Conservation (phyloP, 1,140 invertebrate genomes). For the Papilio helenus region DNA sequence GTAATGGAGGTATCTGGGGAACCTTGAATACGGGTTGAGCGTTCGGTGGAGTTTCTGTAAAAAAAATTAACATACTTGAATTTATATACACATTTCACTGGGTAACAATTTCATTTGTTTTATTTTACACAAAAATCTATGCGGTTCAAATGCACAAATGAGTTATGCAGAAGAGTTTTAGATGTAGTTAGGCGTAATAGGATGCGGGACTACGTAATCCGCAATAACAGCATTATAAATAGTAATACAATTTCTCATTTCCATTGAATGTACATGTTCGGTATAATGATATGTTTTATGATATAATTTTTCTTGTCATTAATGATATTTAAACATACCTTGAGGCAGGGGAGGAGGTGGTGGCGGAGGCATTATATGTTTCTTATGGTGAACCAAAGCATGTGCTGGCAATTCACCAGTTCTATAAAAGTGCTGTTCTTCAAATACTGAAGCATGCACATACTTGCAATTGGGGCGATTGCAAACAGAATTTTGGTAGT, state of each 20-base stretch:
- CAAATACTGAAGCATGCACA: conserved; percentile 67
- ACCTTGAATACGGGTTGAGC: not conserved
- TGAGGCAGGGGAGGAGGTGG: conserved; percentile 49
- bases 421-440: conserved; percentile 64
- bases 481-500: conserved; percentile 64
- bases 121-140: no score
- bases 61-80: not conserved
- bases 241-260: no score
- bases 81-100: no score
- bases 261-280: no score
- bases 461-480: conserved; percentile 58
- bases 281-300: no score
- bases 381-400: conserved; percentile 51
- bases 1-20: conserved; percentile 22
- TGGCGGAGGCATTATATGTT: conserved; percentile 42
- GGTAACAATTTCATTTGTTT: no score
- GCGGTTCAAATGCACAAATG: no score
- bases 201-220: no score
- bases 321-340: conserved; percentile 40
- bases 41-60: not conserved
- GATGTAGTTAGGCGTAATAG: no score
- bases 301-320: no score
- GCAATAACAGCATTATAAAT: no score
- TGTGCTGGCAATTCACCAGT: conserved; percentile 60
- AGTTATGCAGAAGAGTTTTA: no score